A percentile compares a stretch with the other conserved stretches of the same genome.
Conservation (phyloP, 2,113 vertebrate genomes). For the Thinocorus orbignyianus region DNA sequence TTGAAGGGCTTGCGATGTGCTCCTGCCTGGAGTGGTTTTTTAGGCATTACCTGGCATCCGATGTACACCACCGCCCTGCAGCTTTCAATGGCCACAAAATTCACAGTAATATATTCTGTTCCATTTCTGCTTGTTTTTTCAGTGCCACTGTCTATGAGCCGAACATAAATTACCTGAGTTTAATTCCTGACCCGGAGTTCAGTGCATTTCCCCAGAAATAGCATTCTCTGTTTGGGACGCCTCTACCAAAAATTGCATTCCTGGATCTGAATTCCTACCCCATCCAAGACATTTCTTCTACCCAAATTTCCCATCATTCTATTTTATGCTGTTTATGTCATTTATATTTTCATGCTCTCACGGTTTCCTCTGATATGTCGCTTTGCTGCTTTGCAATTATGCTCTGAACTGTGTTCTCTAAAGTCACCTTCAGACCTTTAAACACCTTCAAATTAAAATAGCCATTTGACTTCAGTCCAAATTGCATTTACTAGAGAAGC, state of each 20-base stretch:
- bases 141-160: not conserved
- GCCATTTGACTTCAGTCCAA: not conserved
- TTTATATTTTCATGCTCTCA: not conserved
- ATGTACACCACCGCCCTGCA: not conserved
- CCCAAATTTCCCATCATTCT: conserved; percentile 32
- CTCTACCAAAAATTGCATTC: conserved; percentile 43
- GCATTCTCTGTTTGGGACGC: conserved; percentile 16
- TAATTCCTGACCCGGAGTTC: conserved; percentile 16
- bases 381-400: not conserved
- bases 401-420: not conserved
- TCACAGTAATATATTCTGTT: not conserved
- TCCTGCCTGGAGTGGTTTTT: not conserved
- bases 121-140: not conserved
- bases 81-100: not conserved
- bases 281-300: conserved; percentile 10
- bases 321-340: conserved; percentile 27
- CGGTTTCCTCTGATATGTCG: not conserved
- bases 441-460: conserved; percentile 2
- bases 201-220: conserved; percentile 43
- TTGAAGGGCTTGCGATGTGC: not conserved
- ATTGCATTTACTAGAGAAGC: not conserved
- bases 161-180: conserved; percentile 51
- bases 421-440: conserved; percentile 25
- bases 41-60: conserved; percentile 4
- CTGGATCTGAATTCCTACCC: conserved; percentile 14